A percentile compares a stretch with the other conserved stretches of the same genome.
These are phyloP conservation scores for Microctenopoma steveboyesi DNA, from an alignment of 2,797 vertebrate genomes.

Conservation along the genomic window DNA sequence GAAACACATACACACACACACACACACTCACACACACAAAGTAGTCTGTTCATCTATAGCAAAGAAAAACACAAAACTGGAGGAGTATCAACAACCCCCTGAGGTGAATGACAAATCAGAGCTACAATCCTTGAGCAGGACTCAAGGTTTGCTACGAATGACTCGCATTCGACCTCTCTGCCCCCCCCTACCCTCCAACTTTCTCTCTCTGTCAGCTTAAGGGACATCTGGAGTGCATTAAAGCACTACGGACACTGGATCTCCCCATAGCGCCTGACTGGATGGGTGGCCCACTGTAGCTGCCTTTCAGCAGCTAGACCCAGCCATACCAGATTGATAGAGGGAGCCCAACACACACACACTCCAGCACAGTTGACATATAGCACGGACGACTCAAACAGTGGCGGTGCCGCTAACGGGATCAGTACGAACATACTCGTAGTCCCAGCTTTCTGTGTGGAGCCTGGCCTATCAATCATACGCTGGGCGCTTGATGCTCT, in stretches of 20 bases:
- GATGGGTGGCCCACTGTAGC: constrained; percentile 83
- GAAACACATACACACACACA: too few relatives aligned
- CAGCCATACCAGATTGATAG: constrained; percentile 82
- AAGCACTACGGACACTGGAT: constrained; percentile 82
- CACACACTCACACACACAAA: constrained; percentile 6
- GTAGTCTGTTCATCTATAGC: constrained; percentile 13
- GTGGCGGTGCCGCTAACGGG: constrained; percentile 37
- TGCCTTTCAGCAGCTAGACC: constrained; percentile 81
- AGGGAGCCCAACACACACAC: constrained; percentile 68
- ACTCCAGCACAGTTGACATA: constrained; percentile 50
- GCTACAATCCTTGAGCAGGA: constrained; percentile 32
- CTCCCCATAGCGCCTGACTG: constrained; percentile 81
- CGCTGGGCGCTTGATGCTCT: constrained; percentile 5
- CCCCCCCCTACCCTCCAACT: constrained; percentile 3
- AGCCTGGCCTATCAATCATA: constrained; percentile 40
- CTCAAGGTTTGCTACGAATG: constrained; percentile 48
- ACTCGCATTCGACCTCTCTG: constrained; percentile 34
- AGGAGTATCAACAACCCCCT: constrained; percentile 76
- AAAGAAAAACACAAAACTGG: constrained; percentile 47
- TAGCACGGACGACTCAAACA: constrained; percentile 38
- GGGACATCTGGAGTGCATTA: constrained; percentile 87
- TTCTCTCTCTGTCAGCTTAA: constrained; percentile 48
- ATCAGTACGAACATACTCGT: constrained; percentile 51
- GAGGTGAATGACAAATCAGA: constrained; percentile 58
- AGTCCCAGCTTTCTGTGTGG: constrained; percentile 32